Percentiles rank a stretch among this genome's conserved stretches.
These are phyloP conservation scores for Octomys mimax DNA, from an alignment of 2,797 vertebrate genomes.

Conservation along the genomic window DNA sequence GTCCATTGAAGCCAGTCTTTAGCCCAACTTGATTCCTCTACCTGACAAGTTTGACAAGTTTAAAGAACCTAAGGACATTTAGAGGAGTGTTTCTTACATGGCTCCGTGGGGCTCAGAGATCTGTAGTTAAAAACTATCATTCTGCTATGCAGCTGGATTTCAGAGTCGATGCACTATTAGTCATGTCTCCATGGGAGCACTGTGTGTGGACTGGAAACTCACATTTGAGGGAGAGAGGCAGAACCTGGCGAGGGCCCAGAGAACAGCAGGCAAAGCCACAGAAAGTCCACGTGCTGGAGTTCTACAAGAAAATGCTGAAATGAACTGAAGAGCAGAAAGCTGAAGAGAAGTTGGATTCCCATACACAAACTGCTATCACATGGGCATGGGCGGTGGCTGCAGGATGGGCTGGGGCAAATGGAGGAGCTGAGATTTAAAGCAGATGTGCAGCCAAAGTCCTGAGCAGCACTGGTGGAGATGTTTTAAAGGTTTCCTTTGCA, in stretches of 20 bases:
- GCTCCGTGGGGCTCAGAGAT: neutral
- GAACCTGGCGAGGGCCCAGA: constrained; percentile 63
- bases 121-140: constrained; percentile 48
- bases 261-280: constrained; percentile 43
- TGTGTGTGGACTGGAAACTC: constrained; percentile 62
- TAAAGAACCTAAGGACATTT: constrained; percentile 14
- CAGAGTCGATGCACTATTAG: constrained; percentile 51
- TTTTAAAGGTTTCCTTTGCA: constrained; percentile 33
- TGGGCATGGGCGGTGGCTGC: neutral
- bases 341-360: constrained; percentile 1
- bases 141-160: constrained; percentile 53
- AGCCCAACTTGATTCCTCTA: neutral
- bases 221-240: constrained; percentile 22
- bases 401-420: neutral
- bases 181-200: constrained; percentile 65
- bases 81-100: constrained; percentile 38
- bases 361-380: neutral
- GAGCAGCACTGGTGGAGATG: neutral
- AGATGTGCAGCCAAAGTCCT: neutral
- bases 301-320: constrained; percentile 36
- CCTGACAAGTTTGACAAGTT: constrained; percentile 27
- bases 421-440: constrained; percentile 50
- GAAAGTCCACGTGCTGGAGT: constrained; percentile 43
- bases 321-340: constrained; percentile 48
- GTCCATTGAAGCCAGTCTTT: neutral